phyloP scores from a whole-genome alignment of 1,140 invertebrate genomes.

The Aphelenchoides besseyi region DNA sequence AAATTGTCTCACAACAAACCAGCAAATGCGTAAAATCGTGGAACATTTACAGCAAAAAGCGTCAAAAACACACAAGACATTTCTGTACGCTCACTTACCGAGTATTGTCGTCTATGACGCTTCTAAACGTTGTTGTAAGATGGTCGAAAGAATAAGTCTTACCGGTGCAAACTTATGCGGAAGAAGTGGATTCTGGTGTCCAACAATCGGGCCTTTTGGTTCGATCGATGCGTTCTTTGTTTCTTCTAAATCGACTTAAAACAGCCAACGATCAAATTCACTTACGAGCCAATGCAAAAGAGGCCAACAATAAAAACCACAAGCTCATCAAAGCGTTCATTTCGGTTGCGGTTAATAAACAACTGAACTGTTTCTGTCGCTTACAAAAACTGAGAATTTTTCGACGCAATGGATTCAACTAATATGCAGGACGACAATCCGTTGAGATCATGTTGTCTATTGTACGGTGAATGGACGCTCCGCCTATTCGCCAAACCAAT shows the following conservation, averaged over 20 bases:
- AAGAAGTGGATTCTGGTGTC: background rate
- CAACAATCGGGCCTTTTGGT: background rate
- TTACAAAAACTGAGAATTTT: background rate
- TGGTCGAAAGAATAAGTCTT: background rate
- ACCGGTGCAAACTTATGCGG: background rate
- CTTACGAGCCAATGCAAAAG: background rate
- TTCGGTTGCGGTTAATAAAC: background rate
- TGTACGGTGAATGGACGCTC: background rate
- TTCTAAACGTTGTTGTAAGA: background rate
- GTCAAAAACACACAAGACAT: background rate
- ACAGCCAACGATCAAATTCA: background rate
- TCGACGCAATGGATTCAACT: background rate
- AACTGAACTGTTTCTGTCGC: background rate
- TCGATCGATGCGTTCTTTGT: background rate
- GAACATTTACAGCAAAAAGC: background rate
- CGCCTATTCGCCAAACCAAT: background rate
- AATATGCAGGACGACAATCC: background rate
- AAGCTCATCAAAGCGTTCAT: background rate
- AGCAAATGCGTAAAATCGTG: background rate
- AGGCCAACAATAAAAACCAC: background rate
- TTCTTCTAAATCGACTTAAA: background rate
- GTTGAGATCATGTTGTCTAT: background rate
- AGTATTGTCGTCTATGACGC: constrained; percentile 1
- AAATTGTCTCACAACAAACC: constrained; percentile 6
- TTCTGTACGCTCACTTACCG: background rate